Evolutionary conservation across 2,113 vertebrate genomes (phyloP).

Genomic region (Hiodon alosoides): DNA sequence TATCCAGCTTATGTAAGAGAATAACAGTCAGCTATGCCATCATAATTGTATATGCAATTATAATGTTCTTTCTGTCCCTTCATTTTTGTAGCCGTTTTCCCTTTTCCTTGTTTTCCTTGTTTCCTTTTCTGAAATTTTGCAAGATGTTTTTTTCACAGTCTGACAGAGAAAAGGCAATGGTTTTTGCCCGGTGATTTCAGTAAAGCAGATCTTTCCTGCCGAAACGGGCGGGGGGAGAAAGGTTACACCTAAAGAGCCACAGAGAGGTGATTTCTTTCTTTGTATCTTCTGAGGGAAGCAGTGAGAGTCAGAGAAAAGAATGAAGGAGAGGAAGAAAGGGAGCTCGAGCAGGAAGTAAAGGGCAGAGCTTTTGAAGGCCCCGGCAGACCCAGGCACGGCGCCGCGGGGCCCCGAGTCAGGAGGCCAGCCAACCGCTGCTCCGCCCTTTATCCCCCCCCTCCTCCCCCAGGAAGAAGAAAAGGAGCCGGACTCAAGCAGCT

Average conservation of each 20-base stretch:
- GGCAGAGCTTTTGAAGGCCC: constrained; percentile 65
- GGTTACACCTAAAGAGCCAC: constrained; percentile 11
- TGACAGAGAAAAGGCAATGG: background rate
- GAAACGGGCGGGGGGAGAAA: background rate
- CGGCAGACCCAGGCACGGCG: constrained; percentile 36
- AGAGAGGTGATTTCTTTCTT: constrained; percentile 24
- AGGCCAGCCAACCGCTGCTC: constrained; percentile 48
- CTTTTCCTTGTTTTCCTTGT: background rate
- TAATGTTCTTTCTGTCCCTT: background rate
- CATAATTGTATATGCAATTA: background rate
- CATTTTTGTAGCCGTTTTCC: background rate
- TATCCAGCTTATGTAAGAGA: constrained; percentile 51
- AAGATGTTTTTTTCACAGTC: background rate
- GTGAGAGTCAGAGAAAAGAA: constrained; percentile 44
- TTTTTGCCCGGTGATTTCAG: background rate
- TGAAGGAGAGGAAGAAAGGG: constrained; percentile 30
- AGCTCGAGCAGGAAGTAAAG: constrained; percentile 43
- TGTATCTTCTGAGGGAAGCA: constrained; percentile 36
- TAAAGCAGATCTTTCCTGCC: constrained; percentile 8
- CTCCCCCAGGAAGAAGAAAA: constrained; percentile 32
- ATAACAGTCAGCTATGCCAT: constrained; percentile 40
- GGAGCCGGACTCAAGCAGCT: constrained; percentile 41
- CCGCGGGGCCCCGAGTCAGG: constrained; percentile 42
- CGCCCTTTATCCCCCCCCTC: constrained; percentile 38
- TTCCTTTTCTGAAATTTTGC: background rate